A percentile compares a stretch with the other conserved stretches of the same genome.
phyloP scores from a whole-genome alignment of 2,888 invertebrate species.

The Himalopsyche anomala region DNA sequence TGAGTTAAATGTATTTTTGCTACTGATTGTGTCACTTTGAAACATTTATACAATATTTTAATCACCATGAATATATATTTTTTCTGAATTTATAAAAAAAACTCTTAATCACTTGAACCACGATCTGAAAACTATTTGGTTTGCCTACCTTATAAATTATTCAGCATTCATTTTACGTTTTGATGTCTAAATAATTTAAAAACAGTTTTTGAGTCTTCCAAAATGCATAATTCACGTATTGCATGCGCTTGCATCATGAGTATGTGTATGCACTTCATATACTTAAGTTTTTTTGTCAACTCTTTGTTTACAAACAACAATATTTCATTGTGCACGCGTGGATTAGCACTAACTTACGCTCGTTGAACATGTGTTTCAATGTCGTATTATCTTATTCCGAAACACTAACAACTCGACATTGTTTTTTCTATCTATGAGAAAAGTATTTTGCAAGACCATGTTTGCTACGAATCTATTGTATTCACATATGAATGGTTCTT shows the following conservation, averaged over 20 bases:
- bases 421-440: constrained; percentile 44
- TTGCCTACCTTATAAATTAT: no score
- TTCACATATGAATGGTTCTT: constrained; percentile 39
- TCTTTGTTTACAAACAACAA: constrained; percentile 19
- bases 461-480: constrained; percentile 46
- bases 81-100: no score
- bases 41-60: no score
- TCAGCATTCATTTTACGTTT: no score
- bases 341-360: constrained; percentile 43
- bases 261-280: background rate
- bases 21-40: no score
- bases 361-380: constrained; percentile 52
- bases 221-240: no score
- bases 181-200: no score
- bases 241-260: background rate
- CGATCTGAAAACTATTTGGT: no score
- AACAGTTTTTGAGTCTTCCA: no score
- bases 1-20: no score
- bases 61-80: no score
- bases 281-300: background rate
- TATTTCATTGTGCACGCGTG: constrained; percentile 42
- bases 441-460: constrained; percentile 29
- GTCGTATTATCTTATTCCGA: constrained; percentile 45
- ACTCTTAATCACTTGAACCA: no score
- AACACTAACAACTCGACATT: constrained; percentile 45